phyloP scores from a whole-genome alignment of 2,888 invertebrate species.

The Lymantria dispar region DNA sequence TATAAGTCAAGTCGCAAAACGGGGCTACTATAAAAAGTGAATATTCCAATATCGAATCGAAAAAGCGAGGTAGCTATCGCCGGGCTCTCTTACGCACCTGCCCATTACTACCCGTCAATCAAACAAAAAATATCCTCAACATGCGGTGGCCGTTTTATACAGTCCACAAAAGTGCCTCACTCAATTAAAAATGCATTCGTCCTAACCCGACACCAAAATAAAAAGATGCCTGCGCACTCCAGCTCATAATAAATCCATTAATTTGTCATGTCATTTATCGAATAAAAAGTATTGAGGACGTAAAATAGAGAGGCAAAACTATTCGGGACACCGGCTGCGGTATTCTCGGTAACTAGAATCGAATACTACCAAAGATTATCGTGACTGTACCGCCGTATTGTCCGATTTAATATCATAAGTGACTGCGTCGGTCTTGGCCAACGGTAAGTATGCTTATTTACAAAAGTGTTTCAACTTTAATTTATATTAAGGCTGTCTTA shows the following conservation, averaged over 20 bases:
- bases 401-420: constrained; percentile 71
- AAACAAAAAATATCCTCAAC: constrained; percentile 76
- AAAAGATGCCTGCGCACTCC: constrained; percentile 65
- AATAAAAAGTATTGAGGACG: constrained; percentile 58
- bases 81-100: constrained; percentile 73
- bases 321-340: constrained; percentile 46
- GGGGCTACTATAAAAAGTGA: constrained; percentile 61
- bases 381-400: constrained; percentile 63
- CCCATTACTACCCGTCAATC: constrained; percentile 81
- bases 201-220: constrained; percentile 73
- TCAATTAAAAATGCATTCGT: constrained; percentile 83
- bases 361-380: constrained; percentile 68
- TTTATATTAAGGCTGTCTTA: too few relatives aligned
- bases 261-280: constrained; percentile 81
- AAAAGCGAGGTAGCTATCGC: constrained; percentile 78
- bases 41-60: constrained; percentile 56
- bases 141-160: constrained; percentile 79
- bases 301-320: constrained; percentile 52
- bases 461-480: constrained; percentile 23
- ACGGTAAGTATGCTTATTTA: constrained; percentile 49
- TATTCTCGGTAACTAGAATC: constrained; percentile 69
- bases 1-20: constrained; percentile 53
- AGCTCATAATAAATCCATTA: constrained; percentile 81
- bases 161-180: constrained; percentile 80
- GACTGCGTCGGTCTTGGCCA: constrained; percentile 49